Percentiles rank a stretch among this genome's conserved stretches.
Evolutionary conservation across 2,888 invertebrate species (phyloP).

Genomic region (Drosophila paramelanica): DNA sequence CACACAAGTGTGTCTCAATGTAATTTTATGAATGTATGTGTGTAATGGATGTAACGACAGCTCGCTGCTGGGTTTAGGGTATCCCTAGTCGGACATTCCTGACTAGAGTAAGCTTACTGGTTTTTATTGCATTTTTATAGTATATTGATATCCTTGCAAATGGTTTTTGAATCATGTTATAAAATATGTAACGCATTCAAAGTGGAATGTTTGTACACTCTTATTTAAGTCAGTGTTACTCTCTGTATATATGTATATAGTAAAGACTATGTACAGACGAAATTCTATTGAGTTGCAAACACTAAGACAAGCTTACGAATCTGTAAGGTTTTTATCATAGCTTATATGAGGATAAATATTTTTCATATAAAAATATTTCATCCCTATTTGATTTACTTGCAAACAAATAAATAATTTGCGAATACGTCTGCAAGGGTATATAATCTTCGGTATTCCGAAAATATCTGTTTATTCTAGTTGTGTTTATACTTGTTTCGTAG

Average conservation of each 20-base stretch:
- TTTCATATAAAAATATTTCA: no score
- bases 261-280: not conserved
- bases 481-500: not conserved
- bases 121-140: not conserved
- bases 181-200: not conserved
- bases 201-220: not conserved
- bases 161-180: no score
- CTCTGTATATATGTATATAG: not conserved
- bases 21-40: not conserved
- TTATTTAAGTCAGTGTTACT: not conserved
- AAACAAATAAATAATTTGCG: not conserved
- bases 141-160: conserved; percentile 1
- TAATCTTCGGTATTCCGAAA: conserved; percentile 16
- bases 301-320: not conserved
- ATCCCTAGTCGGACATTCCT: no score
- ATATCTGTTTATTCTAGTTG: not conserved
- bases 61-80: no score
- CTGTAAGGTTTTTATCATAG: not conserved
- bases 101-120: no score
- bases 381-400: not conserved
- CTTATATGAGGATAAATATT: not conserved
- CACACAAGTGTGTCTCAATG: not conserved
- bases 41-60: no score
- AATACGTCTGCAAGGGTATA: conserved; percentile 21
- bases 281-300: no score